A percentile compares a stretch with the other conserved stretches of the same genome.
Evolutionary conservation across 2,888 invertebrate species (phyloP).

Genomic region (Drosophila monieri): DNA sequence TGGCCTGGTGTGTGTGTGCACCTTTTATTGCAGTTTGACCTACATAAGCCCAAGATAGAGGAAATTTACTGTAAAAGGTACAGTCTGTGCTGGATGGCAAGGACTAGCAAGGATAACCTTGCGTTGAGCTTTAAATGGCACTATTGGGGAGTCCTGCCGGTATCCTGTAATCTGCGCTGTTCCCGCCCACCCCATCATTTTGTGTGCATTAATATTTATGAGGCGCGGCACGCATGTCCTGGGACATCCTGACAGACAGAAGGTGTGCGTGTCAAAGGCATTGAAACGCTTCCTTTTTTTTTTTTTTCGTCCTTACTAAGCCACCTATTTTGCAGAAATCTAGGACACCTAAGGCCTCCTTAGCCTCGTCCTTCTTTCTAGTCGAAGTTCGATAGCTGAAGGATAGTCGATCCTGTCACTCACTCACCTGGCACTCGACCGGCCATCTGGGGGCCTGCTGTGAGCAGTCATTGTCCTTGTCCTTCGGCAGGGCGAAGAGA

Average conservation of each 20-base stretch:
- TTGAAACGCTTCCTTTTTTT: slow-evolving; percentile 21
- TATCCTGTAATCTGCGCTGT: background rate
- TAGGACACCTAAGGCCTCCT: slow-evolving; percentile 13
- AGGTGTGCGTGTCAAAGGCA: slow-evolving; percentile 47
- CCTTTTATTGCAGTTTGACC: slow-evolving; percentile 50
- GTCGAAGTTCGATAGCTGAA: slow-evolving; percentile 12
- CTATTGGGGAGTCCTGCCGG: background rate
- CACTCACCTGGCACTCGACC: slow-evolving; percentile 92
- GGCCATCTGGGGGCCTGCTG: slow-evolving; percentile 94
- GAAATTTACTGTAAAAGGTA: background rate
- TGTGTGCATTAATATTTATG: slow-evolving; percentile 53
- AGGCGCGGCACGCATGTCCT: slow-evolving; percentile 40
- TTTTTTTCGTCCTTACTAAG: too few relatives aligned
- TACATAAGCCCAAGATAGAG: slow-evolving; percentile 30
- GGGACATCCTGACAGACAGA: slow-evolving; percentile 30
- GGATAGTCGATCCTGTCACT: background rate
- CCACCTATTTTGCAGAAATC: slow-evolving; percentile 17
- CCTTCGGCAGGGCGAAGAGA: slow-evolving; percentile 89
- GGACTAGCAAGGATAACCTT: background rate
- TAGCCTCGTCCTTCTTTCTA: slow-evolving; percentile 6
- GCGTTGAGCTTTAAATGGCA: too few relatives aligned
- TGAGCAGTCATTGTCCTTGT: slow-evolving; percentile 87
- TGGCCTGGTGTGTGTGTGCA: slow-evolving; percentile 32
- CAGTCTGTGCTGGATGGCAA: background rate
- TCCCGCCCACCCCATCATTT: slow-evolving; percentile 8